Conservation (phyloP, 2,797 vertebrate species). For the Parauchenoglanis punctatus region DNA sequence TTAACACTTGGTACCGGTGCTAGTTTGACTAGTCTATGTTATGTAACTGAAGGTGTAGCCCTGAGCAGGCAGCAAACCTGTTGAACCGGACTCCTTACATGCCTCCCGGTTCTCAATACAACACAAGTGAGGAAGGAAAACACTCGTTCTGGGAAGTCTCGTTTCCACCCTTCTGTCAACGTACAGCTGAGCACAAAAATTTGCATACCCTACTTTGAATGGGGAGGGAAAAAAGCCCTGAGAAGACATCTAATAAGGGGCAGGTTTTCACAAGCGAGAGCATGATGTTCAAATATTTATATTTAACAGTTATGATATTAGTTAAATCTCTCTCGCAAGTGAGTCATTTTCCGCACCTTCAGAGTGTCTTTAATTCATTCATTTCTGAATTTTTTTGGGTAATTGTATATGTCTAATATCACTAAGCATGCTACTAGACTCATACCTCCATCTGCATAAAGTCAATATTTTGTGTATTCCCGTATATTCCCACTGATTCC, state of each 20-base stretch:
- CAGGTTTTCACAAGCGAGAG: background rate
- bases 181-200: background rate
- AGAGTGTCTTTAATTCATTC: background rate
- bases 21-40: background rate
- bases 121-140: background rate
- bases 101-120: background rate
- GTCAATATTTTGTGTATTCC: no score
- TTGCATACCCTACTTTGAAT: conserved; percentile 1
- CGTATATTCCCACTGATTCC: background rate
- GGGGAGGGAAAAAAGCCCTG: no score
- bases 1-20: background rate
- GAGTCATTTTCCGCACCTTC: background rate
- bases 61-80: conserved; percentile 2
- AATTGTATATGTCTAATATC: background rate
- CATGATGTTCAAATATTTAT: background rate
- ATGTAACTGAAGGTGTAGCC: conserved; percentile 24
- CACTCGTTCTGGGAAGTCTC: background rate
- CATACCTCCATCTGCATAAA: background rate
- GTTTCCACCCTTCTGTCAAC: background rate
- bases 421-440: background rate
- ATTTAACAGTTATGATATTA: no score
- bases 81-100: background rate
- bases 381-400: background rate
- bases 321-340: no score
- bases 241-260: background rate